Evolutionary conservation across 30 jellyfish, hydroid and myxozoan genomes (phyloP).

Genomic region (Chironex yamaguchii): DNA sequence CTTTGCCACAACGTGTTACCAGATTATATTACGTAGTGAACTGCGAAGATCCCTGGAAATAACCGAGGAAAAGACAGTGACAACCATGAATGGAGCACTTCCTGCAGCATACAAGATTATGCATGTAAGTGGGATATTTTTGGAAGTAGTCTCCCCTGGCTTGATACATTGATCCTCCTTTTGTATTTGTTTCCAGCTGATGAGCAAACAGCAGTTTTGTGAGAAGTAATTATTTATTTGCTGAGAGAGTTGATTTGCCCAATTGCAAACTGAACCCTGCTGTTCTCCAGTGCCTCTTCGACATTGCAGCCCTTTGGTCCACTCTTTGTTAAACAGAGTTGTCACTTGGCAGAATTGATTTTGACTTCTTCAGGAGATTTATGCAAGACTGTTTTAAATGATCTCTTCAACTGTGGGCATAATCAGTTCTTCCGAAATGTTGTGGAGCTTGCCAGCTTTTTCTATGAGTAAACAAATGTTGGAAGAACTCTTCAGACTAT

Average conservation of each 20-base stretch:
- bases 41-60: not conserved
- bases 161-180: not conserved
- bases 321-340: not conserved
- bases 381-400: not conserved
- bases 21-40: not conserved
- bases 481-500: not conserved
- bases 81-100: not conserved
- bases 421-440: not conserved
- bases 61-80: not conserved
- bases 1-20: not conserved
- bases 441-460: constrained; percentile 6
- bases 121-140: not conserved
- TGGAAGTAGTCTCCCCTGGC: not conserved
- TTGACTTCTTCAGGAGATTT: not conserved
- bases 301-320: not conserved
- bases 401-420: constrained; percentile 12
- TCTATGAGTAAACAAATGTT: not conserved
- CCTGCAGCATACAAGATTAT: not conserved
- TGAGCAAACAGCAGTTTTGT: not conserved
- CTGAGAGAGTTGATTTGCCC: not conserved
- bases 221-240: not conserved
- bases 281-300: not conserved
- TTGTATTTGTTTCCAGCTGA: not conserved
- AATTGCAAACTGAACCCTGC: not conserved
- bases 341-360: not conserved